These are phyloP conservation scores for Chymomyza costata DNA, from an alignment of 1,140 invertebrate species.

Conservation along the genomic window DNA sequence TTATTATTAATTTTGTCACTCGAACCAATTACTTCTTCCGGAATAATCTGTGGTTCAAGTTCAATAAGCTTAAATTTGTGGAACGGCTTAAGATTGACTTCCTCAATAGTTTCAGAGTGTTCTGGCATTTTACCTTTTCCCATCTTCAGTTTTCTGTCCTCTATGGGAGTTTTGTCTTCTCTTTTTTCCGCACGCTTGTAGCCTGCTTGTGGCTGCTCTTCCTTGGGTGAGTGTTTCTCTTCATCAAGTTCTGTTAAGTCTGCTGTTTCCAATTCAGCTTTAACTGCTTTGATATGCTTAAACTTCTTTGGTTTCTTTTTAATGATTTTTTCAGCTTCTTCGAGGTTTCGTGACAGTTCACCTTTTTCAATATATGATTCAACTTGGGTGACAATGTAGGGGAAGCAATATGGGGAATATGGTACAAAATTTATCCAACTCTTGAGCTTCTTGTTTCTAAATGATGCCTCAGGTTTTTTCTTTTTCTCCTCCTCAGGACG, in stretches of 20 bases:
- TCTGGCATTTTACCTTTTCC: constrained; percentile 60
- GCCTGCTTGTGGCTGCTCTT: constrained; percentile 39
- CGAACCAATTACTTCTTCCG: constrained; percentile 3
- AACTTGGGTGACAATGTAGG: constrained; percentile 47
- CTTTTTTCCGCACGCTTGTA: constrained; percentile 55
- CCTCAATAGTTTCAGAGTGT: constrained; percentile 71
- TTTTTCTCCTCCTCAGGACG: constrained; percentile 73
- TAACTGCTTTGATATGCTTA: constrained; percentile 38
- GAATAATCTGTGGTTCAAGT: constrained; percentile 29
- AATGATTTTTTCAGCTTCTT: constrained; percentile 57
- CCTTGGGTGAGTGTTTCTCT: constrained; percentile 19
- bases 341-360: constrained; percentile 65
- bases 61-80: constrained; percentile 48
- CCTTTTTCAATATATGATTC: constrained; percentile 46
- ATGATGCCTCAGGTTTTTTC: constrained; percentile 66
- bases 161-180: constrained; percentile 22
- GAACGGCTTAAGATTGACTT: constrained; percentile 40
- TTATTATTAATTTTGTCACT: constrained; percentile 43
- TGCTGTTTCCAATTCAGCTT: constrained; percentile 45
- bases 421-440: constrained; percentile 65
- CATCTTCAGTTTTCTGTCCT: constrained; percentile 51
- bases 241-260: constrained; percentile 46
- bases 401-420: constrained; percentile 59
- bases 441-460: constrained; percentile 65
- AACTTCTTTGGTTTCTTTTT: constrained; percentile 60